Evolutionary conservation across 2,888 invertebrate genomes (phyloP).

Genomic region (Dolichomitus sp.): DNA sequence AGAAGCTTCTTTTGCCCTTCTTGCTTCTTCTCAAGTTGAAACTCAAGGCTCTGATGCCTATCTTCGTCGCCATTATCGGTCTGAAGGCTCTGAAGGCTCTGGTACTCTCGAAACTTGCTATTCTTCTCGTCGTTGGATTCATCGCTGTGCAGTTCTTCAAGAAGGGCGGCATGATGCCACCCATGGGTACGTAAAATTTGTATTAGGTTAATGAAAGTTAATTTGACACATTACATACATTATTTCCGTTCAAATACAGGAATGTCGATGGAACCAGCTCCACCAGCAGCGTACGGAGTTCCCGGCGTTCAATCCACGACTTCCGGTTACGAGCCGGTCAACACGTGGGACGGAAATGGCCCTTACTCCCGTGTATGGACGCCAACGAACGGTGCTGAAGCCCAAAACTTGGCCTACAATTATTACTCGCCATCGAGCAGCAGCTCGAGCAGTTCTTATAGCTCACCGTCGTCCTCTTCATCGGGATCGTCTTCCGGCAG

Average conservation of each 20-base stretch:
- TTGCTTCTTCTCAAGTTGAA: constrained; percentile 93
- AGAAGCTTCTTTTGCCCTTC: constrained; percentile 93
- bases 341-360: constrained; percentile 92
- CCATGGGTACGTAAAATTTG: constrained; percentile 79
- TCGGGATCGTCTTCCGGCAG: constrained; percentile 87
- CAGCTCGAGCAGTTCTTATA: constrained; percentile 90
- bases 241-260: constrained; percentile 85
- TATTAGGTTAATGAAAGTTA: background rate
- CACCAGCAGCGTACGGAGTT: constrained; percentile 90
- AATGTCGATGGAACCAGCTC: constrained; percentile 91
- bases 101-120: constrained; percentile 94
- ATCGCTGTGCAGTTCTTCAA: constrained; percentile 92
- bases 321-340: constrained; percentile 89
- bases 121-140: constrained; percentile 93
- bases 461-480: constrained; percentile 90
- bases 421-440: constrained; percentile 88
- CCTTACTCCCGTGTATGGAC: constrained; percentile 94
- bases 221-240: background rate
- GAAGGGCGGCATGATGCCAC: constrained; percentile 90
- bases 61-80: constrained; percentile 92
- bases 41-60: constrained; percentile 94
- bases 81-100: constrained; percentile 94
- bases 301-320: constrained; percentile 89
- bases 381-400: constrained; percentile 81
- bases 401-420: constrained; percentile 86